Base-by-base conservation (phyloP, 2,888 invertebrate genomes). In the Ommatoiulus sabulosus region DNA sequence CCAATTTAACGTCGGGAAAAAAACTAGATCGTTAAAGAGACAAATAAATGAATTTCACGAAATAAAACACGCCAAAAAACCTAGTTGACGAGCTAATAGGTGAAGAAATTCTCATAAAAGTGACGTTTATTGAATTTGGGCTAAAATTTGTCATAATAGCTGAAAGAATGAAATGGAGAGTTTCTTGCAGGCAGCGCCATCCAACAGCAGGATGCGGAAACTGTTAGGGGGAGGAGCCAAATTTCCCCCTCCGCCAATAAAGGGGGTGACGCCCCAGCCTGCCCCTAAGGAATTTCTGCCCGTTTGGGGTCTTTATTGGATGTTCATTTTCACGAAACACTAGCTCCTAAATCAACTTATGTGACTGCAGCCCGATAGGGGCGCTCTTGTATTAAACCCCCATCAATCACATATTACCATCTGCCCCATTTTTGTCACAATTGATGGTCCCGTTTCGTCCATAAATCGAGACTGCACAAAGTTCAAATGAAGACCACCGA, bases 1-100 rank as follows among this genome's bases (percentile, higher is more conserved):
- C 12, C 80, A 24, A 35, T 80, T 80, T 80, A 80, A 80, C 80
- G 35, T 12, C 35, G 35, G 35, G 17, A 52, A 52, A 72, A 57
- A 72, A 72, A 80, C 24, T 10, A 80, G 24, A 24, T 80, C 80
- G 80, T 80, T 80, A 80, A 80, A 80, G 80, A 12, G 15, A 35
- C 80, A 80, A 80, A 80, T 80, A 80, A 80, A 80, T 35, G 80
- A 80, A 80, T 80, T 80, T 80, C 80, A 12, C 80, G 15, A 80
- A 80, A 80, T 35, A 80, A 80, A 80, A 24, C 15, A 3, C 7
- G 1, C 12, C 35, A 80, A 72, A 80, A 80, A 80, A 35, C 80
- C 80, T 80, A 35, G 80, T 80, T 80, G 80, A 80, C 80, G 35
- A 80, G 80, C 80, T 80, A 80, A 80, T 80, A 80, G 80, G 80